phyloP scores from a whole-genome alignment of 2,797 vertebrate species.

The Ambastaia sidthimunki region DNA sequence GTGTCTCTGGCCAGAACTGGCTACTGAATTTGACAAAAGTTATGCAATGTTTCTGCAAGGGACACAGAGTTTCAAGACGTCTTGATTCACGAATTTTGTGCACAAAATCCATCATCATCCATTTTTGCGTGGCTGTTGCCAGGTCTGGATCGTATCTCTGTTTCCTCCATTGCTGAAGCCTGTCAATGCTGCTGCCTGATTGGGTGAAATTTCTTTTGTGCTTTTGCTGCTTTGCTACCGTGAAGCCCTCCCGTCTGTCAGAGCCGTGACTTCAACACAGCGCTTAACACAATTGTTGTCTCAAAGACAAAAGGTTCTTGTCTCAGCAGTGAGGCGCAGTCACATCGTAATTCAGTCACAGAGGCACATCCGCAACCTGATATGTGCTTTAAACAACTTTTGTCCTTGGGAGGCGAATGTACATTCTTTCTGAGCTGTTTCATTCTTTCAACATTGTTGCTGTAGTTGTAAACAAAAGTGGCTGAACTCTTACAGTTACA shows the following conservation, averaged over 20 bases:
- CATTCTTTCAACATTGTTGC: neutral
- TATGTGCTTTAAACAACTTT: conserved; percentile 38
- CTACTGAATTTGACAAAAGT: conserved; percentile 5
- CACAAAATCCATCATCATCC: conserved; percentile 51
- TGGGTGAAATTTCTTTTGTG: conserved; percentile 45
- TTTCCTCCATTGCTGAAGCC: conserved; percentile 32
- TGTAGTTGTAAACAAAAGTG: conserved; percentile 1
- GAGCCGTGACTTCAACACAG: conserved; percentile 40
- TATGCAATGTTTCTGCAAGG: neutral
- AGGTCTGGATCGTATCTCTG: conserved; percentile 34
- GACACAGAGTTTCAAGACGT: neutral
- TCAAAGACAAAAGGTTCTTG: conserved; percentile 59
- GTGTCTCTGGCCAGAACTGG: conserved; percentile 6
- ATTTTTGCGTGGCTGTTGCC: conserved; percentile 40
- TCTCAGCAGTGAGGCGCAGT: conserved; percentile 52
- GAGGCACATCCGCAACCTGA: conserved; percentile 31
- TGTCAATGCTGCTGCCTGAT: conserved; percentile 46
- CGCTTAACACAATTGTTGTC: conserved; percentile 58
- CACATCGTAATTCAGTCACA: conserved; percentile 50
- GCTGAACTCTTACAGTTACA: neutral
- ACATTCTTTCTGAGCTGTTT: conserved; percentile 15
- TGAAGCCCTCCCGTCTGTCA: conserved; percentile 45
- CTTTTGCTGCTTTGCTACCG: conserved; percentile 39
- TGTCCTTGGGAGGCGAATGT: conserved; percentile 49
- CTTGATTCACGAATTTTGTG: conserved; percentile 42